Evolutionary conservation across 2,797 vertebrate species (phyloP).

Genomic region (Megaceryle alcyon): DNA sequence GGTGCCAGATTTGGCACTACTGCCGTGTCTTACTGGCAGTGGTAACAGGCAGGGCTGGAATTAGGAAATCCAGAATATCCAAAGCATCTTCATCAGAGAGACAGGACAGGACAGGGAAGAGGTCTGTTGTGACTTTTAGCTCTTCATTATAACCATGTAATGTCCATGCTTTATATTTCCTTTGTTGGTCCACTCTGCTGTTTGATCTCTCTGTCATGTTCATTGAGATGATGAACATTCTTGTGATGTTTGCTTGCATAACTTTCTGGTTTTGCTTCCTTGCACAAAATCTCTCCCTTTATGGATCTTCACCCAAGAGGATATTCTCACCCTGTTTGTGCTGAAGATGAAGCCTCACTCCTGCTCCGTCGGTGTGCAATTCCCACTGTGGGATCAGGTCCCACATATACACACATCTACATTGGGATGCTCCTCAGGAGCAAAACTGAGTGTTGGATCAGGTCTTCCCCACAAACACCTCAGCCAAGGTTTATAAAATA

Average conservation of each 20-base stretch:
- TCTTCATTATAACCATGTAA: not conserved
- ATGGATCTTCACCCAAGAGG: not conserved
- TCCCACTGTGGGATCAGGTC: not conserved
- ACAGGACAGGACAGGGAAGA: not conserved
- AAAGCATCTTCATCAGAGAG: not conserved
- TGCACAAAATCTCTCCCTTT: not conserved
- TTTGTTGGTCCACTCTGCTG: not conserved
- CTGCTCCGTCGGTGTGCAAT: not conserved
- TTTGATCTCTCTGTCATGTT: not conserved
- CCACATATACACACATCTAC: accelerated
- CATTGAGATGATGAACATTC: not conserved
- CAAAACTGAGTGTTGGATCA: not conserved
- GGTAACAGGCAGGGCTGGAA: not conserved
- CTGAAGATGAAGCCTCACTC: not conserved
- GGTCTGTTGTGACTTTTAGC: not conserved
- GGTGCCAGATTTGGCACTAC: not conserved
- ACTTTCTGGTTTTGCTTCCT: not conserved
- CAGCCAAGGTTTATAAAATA: not conserved
- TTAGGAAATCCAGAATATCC: not conserved
- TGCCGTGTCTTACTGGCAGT: not conserved
- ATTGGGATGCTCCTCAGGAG: not conserved
- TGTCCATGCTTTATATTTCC: not conserved
- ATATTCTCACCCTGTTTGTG: not conserved
- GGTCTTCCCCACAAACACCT: not conserved
- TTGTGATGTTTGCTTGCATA: not conserved